Evolutionary conservation across 2,797 vertebrate species (phyloP).

Genomic region (Microcaecilia unicolor): DNA sequence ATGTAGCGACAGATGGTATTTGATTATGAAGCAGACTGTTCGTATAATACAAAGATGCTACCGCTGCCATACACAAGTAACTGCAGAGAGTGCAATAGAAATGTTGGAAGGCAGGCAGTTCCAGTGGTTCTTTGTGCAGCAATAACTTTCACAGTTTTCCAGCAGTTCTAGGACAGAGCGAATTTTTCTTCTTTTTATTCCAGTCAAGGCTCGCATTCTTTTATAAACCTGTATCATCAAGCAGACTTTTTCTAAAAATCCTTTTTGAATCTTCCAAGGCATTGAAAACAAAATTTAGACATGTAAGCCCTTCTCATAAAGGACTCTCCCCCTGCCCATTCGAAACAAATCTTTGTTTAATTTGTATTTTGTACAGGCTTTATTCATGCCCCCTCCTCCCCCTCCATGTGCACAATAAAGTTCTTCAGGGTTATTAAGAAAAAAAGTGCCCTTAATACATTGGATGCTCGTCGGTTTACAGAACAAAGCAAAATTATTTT

Average conservation of each 20-base stretch:
- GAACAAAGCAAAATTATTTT: constrained; percentile 10
- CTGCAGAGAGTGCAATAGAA: constrained; percentile 70
- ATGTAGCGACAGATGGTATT: constrained; percentile 99
- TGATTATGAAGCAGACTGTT: constrained; percentile 99
- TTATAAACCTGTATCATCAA: no score
- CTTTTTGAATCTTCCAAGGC: no score
- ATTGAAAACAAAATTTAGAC: no score
- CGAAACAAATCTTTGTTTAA: no score
- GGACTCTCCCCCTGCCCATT: no score
- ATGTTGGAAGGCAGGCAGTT: constrained; percentile 68
- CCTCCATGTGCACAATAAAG: no score
- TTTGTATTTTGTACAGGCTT: constrained; percentile 6
- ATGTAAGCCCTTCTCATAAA: no score
- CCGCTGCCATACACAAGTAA: constrained; percentile 95
- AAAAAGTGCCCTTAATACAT: no score
- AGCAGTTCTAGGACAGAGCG: constrained; percentile 53
- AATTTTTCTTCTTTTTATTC: constrained; percentile 42
- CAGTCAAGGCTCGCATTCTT: constrained; percentile 11
- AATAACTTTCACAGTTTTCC: constrained; percentile 63
- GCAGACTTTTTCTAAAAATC: no score
- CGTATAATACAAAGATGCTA: constrained; percentile 99
- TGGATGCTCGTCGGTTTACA: constrained; percentile 10
- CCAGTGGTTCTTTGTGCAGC: constrained; percentile 66
- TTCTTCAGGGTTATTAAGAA: no score
- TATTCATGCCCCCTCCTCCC: no score